These are phyloP conservation scores for Serranus cabrilla DNA, from an alignment of 2,797 vertebrate genomes.

Conservation along the genomic window DNA sequence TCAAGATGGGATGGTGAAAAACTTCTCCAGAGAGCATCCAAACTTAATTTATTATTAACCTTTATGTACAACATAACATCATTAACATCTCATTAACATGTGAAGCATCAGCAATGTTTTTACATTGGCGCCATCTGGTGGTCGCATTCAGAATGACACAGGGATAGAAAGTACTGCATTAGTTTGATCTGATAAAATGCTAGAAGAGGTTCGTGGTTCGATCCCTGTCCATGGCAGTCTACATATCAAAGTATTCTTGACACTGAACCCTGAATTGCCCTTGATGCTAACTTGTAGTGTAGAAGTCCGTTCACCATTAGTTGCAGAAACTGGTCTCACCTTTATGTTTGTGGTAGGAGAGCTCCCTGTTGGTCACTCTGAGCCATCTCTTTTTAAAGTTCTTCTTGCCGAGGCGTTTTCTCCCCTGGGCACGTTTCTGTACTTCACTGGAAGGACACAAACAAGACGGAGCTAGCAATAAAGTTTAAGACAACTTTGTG, in stretches of 20 bases:
- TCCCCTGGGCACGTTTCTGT: conserved; percentile 95
- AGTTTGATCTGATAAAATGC: background rate
- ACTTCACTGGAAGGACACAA: conserved; percentile 88
- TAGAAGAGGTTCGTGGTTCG: too few relatives aligned
- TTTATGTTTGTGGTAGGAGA: conserved; percentile 97
- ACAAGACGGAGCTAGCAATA: background rate
- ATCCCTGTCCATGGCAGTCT: too few relatives aligned
- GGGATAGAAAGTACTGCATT: background rate
- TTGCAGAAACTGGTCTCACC: conserved; percentile 80
- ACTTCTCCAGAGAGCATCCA: too few relatives aligned
- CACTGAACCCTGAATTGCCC: too few relatives aligned
- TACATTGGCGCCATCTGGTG: conserved; percentile 32
- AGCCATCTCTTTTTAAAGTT: conserved; percentile 98
- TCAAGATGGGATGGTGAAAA: too few relatives aligned
- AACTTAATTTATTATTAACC: too few relatives aligned
- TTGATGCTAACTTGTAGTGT: too few relatives aligned
- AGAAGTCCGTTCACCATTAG: too few relatives aligned
- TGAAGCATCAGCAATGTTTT: background rate
- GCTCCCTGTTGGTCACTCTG: conserved; percentile 93
- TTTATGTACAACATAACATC: background rate
- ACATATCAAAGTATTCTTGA: too few relatives aligned
- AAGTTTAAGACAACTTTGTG: background rate
- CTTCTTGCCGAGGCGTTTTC: conserved; percentile 92
- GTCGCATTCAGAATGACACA: background rate
- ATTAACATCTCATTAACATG: conserved; percentile 4